Base-by-base conservation (phyloP, 1,140 invertebrate species). In the Solenopsis fugax region DNA sequence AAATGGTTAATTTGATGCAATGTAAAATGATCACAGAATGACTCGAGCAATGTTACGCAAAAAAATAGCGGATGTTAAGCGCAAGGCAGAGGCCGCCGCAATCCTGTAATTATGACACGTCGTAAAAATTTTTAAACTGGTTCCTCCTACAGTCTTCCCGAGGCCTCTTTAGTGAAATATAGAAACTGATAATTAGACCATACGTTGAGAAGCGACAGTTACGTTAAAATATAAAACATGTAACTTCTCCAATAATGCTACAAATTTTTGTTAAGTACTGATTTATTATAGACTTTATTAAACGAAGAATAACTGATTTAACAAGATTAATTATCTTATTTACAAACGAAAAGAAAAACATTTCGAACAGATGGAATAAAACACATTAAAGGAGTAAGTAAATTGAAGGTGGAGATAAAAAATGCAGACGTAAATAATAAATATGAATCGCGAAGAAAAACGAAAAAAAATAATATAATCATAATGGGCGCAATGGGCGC, bases 401-500 rank as follows among this genome's bases (percentile, higher is more conserved):
- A 52, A 84, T 75, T 52, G 54, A 82, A 58, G 54, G 34, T 4
- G 37, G 34, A 50, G 67, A 29, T 29, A 29, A 29, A 29, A 29
- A 29, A 29, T 29, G 34, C 16, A 48, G 16, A n/a, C 16, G 13
- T 95, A 90, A 95, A 95, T 95, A 95, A 95, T 94, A 93, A 92
- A 95, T 94, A 87, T 78, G 29, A 69, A 87, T 91, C 87, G 89
- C 77, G 69, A 58, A 50, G 56, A n/a, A 29, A 73, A 58, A 29
- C 62, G 90, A 88, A 81, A 81, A 86, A 88, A 88, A 93, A 93
- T 94, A 95, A 94, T 91, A 92, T 93, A 94, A 95, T 94, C 93
- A 93, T 93, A 84, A 87, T 86, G 85, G 86, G 88, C 90, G 87
- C 87, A 87, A 93, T 90, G 34, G 7, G 62, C 62, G 34, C 65